Base-by-base conservation (phyloP, 2,797 vertebrate species). In the Sebastes vulpes region DNA sequence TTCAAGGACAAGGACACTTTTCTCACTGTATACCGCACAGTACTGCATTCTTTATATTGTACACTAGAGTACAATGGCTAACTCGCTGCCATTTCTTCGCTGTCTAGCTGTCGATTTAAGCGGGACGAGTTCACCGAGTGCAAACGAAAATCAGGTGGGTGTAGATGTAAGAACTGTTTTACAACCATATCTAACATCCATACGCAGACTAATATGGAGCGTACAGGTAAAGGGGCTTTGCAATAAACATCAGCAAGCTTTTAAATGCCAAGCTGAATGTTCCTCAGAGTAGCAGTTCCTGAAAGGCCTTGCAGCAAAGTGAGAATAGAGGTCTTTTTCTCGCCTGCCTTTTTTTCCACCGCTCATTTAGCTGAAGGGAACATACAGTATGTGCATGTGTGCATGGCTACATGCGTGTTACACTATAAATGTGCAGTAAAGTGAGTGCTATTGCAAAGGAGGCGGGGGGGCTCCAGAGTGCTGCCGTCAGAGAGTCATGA, bases 1-100 rank as follows among this genome's bases (percentile, higher is more conserved):
- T 32, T 80, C 82, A 91, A 93, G 86, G 89, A 92, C 86, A 81
- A 89, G 76, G 83, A 85, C 82, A 52, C 65, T 9, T 77, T 58
- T 59, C 63, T 72, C 38, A 7, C 58, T 1, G 31, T 29, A 57
- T 57, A 31, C 73, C 4, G 16, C 46, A 52, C 23, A 50, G 28
- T 8, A 2, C 72, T 28, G 26, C 50, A 26, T 53, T 64, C 52
- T 59, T 52, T 48, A 31, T 28, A 75, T 78, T 46, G 61, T 28
- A 72, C 71, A 25, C 4, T 1, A 21, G 7, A 18, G 38, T 11
- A 12, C 60, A 20, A 9, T 4, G 8, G 23, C 65, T 54, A 65
- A 26, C 38, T 32, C 23, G 20, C 52, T 59, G 29, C 38, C n/a
- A 68, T 67, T 68, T 31, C 60, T 35, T 69, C 14, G 9, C 29